These are phyloP conservation scores for Stomatorhinus walkeri DNA, from an alignment of 2,797 vertebrate species.

Conservation along the genomic window DNA sequence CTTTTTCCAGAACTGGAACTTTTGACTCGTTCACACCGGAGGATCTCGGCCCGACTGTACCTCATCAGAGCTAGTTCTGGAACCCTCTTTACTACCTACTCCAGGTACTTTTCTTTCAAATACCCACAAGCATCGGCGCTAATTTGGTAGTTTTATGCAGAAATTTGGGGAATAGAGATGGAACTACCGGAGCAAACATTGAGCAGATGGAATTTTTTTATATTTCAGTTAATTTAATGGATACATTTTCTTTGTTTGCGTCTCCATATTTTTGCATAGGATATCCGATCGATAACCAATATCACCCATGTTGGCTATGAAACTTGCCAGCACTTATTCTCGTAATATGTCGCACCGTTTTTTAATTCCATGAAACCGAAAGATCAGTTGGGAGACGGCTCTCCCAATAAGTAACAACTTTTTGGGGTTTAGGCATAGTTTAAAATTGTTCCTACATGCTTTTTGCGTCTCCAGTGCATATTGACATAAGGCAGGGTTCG, in stretches of 20 bases:
- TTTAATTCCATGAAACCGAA: not conserved
- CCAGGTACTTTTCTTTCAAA: not conserved
- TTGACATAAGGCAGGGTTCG: not conserved
- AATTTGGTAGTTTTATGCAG: not conserved
- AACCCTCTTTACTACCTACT: not conserved
- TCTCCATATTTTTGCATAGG: not conserved
- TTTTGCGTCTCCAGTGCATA: not conserved
- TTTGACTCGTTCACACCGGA: not conserved
- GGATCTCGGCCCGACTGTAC: not conserved
- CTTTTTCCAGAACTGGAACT: not conserved
- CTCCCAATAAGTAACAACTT: not conserved
- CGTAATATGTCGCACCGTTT: not conserved
- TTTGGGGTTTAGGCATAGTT: not conserved
- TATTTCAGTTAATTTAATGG: not conserved
- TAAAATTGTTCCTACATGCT: not conserved
- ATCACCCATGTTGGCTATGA: not conserved
- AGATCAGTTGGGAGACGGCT: not conserved
- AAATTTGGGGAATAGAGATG: not conserved
- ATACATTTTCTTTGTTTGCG: not conserved
- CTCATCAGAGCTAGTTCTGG: not conserved
- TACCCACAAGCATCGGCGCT: not conserved
- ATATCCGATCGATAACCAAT: not conserved
- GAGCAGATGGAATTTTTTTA: not conserved
- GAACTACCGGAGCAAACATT: not conserved
- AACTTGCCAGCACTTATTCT: not conserved